A percentile compares a stretch with the other conserved stretches of the same genome.
Conservation (phyloP, 37 sponge, comb jelly and placozoan genomes). For the Halisarca cf. caerulea region DNA sequence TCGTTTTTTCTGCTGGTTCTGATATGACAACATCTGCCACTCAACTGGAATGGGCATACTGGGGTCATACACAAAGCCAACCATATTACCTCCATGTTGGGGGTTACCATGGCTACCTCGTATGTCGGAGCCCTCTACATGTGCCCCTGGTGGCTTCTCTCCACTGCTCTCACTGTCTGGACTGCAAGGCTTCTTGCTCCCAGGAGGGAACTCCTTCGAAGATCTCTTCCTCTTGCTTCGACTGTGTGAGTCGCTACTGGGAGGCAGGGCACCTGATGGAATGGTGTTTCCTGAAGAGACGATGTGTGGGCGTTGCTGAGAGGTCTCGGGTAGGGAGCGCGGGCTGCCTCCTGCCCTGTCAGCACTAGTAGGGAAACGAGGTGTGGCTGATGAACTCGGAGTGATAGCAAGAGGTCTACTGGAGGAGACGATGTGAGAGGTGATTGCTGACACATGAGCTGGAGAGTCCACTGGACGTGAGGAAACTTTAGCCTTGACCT, state of each 20-base stretch:
- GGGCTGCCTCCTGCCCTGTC: conserved; percentile 13
- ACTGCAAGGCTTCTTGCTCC: conserved; percentile 16
- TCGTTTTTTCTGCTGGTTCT: conserved; percentile 54
- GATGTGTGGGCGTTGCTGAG: not conserved
- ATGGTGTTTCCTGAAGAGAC: not conserved
- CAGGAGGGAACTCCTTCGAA: conserved; percentile 5
- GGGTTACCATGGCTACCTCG: no score
- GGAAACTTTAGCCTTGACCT: not conserved
- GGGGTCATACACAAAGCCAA: conserved; percentile 73
- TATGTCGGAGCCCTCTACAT: no score
- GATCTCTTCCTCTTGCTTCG: not conserved
- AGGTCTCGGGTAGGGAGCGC: not conserved
- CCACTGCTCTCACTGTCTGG: conserved; percentile 18
- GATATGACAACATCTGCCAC: conserved; percentile 60
- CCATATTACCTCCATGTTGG: not conserved
- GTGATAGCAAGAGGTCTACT: not conserved
- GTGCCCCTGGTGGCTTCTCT: not conserved
- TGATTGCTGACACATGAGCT: not conserved
- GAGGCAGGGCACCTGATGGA: not conserved
- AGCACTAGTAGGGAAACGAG: not conserved
- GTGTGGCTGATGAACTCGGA: conserved; percentile 6
- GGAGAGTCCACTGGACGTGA: not conserved
- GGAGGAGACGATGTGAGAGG: not conserved
- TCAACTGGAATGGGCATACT: conserved; percentile 69
- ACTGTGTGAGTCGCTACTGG: not conserved